Base-by-base conservation (phyloP, 2,113 vertebrate species). In the Percina caprodes region DNA sequence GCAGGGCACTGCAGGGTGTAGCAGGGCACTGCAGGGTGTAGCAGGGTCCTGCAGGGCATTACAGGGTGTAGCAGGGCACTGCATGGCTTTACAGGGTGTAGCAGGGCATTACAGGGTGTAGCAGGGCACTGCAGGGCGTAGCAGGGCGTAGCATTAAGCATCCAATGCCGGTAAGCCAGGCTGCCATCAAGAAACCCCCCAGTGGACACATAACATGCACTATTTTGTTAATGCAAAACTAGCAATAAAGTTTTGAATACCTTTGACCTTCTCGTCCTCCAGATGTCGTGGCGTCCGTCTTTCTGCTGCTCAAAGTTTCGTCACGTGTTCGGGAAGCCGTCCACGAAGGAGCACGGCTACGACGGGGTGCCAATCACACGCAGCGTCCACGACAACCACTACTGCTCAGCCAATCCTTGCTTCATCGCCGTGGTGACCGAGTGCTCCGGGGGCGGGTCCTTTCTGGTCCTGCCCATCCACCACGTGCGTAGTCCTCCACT, bases 341-440 rank as follows among this genome's bases (percentile, higher is more conserved):
- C 96, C 83, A 94, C 90, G 85, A 97, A 95, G 82, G 97, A 96
- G 13, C 95, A 95, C 69, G 94, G 97, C 92, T 99, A 97, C 0
- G 94, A 96, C 52, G 89, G 96, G 0, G 93, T 99, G 81, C 96
- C 97, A 74, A 97, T 99, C 94, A 97, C 97, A 12, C 92, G 46
- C 59, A 95, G 97, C 0, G 97, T 99, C 88, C 97, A 99, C 0
- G 98, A 99, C 95, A 99, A 97, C 91, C 95, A 97, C 52, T 97
- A 97, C 94, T 99, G 98, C 0, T 95, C 97, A 0, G 96, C 96
- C 78, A 99, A 99, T 84, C 97, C 98, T 52, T 89, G 86, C 90
- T 99, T 99, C 94, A 93, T 99, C 0, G 98, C 97, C 0, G 96
- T 99, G 12, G 97, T 99, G 87, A 99, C 97, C 0, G 98, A 99